Conservation (phyloP, 2,113 vertebrate species). For the Coptodon bakossiorum region DNA sequence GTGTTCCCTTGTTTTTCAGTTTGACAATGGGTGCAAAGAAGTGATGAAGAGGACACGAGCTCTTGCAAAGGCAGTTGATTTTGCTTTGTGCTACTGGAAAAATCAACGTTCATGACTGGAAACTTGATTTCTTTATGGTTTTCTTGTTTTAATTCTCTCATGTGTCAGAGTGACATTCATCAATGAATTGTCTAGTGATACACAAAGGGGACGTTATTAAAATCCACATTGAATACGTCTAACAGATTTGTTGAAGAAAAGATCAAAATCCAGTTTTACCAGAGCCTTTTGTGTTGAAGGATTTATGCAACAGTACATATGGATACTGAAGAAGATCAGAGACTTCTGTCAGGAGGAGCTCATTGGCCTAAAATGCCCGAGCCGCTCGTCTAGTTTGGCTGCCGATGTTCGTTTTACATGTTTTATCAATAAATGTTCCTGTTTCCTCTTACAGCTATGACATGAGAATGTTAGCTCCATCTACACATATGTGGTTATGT, state of each 20-base stretch:
- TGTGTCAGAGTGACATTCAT: not conserved
- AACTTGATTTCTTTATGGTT: not conserved
- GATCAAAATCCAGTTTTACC: not conserved
- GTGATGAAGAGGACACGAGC: not conserved
- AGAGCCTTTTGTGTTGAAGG: not conserved
- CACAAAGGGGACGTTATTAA: not conserved
- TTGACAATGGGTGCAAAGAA: slow-evolving; percentile 2
- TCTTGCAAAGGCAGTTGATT: not conserved
- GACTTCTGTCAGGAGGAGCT: not conserved
- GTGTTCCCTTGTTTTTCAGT: slow-evolving; percentile 14
- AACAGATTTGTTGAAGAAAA: not conserved
- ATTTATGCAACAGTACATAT: not conserved
- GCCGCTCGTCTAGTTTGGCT: not conserved
- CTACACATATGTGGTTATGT: not conserved
- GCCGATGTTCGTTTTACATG: not conserved
- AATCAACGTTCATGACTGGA: not conserved
- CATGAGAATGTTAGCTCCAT: not conserved
- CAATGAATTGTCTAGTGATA: not conserved
- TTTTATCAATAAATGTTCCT: not conserved
- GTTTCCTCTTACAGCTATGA: not conserved
- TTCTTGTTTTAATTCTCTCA: not conserved
- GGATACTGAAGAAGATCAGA: not conserved
- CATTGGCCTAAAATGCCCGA: not conserved
- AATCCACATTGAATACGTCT: not conserved
- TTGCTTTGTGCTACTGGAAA: not conserved